These are phyloP conservation scores for Cantharis rustica DNA, from an alignment of 2,888 invertebrate species.

Conservation along the genomic window DNA sequence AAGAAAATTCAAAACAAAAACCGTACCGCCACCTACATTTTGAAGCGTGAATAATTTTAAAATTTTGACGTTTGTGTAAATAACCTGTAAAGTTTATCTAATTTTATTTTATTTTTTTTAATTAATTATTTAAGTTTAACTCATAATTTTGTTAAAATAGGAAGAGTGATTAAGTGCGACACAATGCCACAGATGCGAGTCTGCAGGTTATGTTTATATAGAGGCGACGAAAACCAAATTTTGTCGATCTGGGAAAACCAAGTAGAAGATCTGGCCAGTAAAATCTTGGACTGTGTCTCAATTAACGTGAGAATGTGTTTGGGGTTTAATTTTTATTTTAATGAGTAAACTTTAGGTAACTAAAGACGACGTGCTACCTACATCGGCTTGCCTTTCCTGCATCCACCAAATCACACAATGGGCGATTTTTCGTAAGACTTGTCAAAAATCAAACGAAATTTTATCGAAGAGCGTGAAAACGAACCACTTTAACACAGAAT, in stretches of 20 bases:
- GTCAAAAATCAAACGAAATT: conserved; percentile 41
- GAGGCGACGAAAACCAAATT: conserved; percentile 36
- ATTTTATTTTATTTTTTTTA: not conserved
- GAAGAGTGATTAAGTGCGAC: not conserved
- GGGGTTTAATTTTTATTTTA: not conserved
- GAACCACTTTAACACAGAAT: not conserved
- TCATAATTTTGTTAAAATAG: not conserved
- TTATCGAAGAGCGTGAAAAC: conserved; percentile 15
- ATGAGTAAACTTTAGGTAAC: conserved; percentile 36
- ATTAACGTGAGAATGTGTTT: conserved; percentile 36
- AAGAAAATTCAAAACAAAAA: not conserved
- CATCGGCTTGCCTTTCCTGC: conserved; percentile 39
- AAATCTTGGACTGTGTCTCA: conserved; percentile 43
- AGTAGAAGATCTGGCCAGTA: conserved; percentile 37
- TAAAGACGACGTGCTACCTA: conserved; percentile 38
- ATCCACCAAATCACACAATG: conserved; percentile 42
- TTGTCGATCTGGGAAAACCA: conserved; percentile 38
- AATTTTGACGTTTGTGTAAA: not conserved
- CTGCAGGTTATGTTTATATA: conserved; percentile 46
- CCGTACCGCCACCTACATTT: not conserved
- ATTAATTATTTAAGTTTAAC: not conserved
- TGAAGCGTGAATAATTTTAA: not conserved
- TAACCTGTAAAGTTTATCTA: not conserved
- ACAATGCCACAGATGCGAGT: conserved; percentile 23
- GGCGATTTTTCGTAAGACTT: conserved; percentile 41